phyloP scores from a whole-genome alignment of 2,797 vertebrate species.

The Novumbra hubbsi region DNA sequence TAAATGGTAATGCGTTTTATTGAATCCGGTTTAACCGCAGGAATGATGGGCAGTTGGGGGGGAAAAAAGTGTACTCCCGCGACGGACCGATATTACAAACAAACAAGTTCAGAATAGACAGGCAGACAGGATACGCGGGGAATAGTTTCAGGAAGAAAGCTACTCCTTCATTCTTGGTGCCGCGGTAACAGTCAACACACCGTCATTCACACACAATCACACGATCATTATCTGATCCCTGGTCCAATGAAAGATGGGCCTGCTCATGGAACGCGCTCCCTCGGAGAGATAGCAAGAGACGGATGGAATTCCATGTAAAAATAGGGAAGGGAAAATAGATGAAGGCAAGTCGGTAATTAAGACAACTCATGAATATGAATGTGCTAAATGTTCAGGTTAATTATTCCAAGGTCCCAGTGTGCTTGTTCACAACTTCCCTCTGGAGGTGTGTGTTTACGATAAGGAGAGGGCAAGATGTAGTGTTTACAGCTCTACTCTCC shows the following conservation, averaged over 20 bases:
- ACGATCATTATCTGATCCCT: not conserved
- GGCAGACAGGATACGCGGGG: not conserved
- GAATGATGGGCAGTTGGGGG: constrained; percentile 6
- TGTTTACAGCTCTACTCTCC: not conserved
- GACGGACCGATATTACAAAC: not conserved
- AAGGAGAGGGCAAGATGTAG: not conserved
- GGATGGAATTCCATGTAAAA: too few relatives aligned
- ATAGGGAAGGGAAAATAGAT: not conserved
- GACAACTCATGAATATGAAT: constrained; percentile 1
- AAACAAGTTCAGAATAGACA: not conserved
- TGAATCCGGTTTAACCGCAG: constrained; percentile 1
- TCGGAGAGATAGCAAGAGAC: not conserved
- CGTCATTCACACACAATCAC: not conserved
- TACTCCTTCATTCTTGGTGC: not conserved
- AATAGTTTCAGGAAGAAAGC: not conserved
- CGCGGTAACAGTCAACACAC: not conserved
- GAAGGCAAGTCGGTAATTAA: not conserved
- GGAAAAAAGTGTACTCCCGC: not conserved
- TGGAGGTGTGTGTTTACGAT: not conserved
- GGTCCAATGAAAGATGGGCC: not conserved
- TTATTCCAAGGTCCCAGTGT: not conserved
- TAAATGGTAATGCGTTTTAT: constrained; percentile 11
- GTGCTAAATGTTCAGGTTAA: not conserved
- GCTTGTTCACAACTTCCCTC: not conserved
- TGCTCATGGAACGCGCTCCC: not conserved